Conservation (phyloP, 2,113 vertebrate genomes). For the Oxygymnocypris stewartii region DNA sequence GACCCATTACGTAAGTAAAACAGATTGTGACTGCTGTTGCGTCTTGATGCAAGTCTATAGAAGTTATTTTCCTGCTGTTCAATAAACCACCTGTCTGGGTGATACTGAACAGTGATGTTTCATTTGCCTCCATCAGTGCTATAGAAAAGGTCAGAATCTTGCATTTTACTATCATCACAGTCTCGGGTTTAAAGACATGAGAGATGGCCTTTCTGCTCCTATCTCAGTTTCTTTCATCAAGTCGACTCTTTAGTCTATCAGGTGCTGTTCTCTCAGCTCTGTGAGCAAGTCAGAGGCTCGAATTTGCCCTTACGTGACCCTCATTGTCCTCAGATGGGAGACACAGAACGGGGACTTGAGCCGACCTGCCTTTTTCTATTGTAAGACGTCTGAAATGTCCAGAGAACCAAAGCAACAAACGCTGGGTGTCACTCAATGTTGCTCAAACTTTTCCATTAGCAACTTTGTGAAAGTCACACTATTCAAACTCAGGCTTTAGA, state of each 20-base stretch:
- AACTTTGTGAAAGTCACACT: constrained; percentile 41
- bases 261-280: not conserved
- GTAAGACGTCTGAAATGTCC: constrained; percentile 26
- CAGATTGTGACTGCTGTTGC: not conserved
- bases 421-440: constrained; percentile 36
- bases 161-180: not conserved
- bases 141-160: constrained; percentile 26
- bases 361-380: constrained; percentile 31
- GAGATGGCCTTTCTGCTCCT: constrained; percentile 2
- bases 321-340: constrained; percentile 17
- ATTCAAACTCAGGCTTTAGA: constrained; percentile 33
- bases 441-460: constrained; percentile 57
- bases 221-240: constrained; percentile 23
- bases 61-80: not conserved
- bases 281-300: not conserved
- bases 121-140: constrained; percentile 17
- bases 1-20: not conserved
- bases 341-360: constrained; percentile 29
- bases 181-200: constrained; percentile 7
- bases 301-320: constrained; percentile 17
- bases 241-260: constrained; percentile 14
- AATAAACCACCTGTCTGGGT: not conserved
- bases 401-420: constrained; percentile 34
- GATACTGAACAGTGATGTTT: not conserved
- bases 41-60: not conserved